Conservation (phyloP, 35 echinoderm and acorn worm species). For the Amphiura filiformis region DNA sequence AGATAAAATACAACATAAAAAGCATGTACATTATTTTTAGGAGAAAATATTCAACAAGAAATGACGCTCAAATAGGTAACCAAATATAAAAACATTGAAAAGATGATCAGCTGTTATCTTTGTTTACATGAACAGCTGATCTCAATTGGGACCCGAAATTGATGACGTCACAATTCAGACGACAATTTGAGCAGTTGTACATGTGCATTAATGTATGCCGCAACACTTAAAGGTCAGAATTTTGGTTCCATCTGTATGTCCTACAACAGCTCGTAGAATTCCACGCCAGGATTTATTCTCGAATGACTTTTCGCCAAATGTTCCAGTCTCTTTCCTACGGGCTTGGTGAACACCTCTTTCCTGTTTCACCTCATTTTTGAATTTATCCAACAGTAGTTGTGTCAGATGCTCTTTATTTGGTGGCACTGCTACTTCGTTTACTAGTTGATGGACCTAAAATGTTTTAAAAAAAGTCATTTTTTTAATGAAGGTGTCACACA, state of each 20-base stretch:
- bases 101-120: too few species aligned
- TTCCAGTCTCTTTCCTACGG: not conserved
- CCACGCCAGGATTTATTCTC: not conserved
- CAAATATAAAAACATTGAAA: too few species aligned
- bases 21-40: too few species aligned
- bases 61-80: too few species aligned
- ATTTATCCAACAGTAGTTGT: not conserved
- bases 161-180: too few species aligned
- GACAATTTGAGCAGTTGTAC: too few species aligned
- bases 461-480: not conserved
- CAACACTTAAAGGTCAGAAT: not conserved
- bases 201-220: not conserved
- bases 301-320: not conserved
- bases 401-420: not conserved
- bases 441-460: not conserved
- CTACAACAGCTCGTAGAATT: not conserved
- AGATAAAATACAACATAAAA: too few species aligned
- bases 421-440: not conserved
- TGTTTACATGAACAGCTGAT: too few species aligned
- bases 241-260: not conserved
- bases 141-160: too few species aligned
- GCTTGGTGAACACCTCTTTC: not conserved
- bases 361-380: not conserved
- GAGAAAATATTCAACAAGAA: too few species aligned
- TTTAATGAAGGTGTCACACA: not conserved